A percentile compares a stretch with the other conserved stretches of the same genome.
Evolutionary conservation across 2,888 invertebrate species (phyloP).

Genomic region (Meiosimyza decipiens): DNA sequence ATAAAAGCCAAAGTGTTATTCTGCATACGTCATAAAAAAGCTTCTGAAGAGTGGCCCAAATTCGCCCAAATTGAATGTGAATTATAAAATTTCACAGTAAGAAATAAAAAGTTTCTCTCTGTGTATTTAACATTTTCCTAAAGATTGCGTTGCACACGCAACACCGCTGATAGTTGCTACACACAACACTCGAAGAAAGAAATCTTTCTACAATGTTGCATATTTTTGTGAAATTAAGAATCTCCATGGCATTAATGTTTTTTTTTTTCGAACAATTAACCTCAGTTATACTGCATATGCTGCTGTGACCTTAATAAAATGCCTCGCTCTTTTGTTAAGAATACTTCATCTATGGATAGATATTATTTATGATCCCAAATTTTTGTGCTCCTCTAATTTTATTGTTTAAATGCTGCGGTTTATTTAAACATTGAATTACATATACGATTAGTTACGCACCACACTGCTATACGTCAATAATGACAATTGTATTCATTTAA

Average conservation of each 20-base stretch:
- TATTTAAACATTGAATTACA: constrained; percentile 10
- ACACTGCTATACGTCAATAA: background rate
- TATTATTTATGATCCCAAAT: background rate
- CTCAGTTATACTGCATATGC: background rate
- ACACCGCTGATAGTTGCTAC: background rate
- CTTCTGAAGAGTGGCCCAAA: too few species aligned
- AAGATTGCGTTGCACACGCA: background rate
- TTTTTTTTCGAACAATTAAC: background rate
- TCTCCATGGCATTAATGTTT: background rate
- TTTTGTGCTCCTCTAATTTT: background rate
- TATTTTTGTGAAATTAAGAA: background rate
- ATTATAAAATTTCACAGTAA: too few species aligned
- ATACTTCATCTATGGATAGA: background rate
- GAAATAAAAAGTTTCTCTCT: too few species aligned
- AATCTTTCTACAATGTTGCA: too few species aligned
- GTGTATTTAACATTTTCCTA: too few species aligned
- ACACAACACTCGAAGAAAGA: background rate
- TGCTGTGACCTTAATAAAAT: constrained; percentile 9
- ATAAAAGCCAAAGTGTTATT: too few species aligned
- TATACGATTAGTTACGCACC: background rate
- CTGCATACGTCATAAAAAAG: too few species aligned
- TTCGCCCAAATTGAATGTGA: too few species aligned
- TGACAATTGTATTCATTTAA: background rate
- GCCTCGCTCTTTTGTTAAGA: background rate
- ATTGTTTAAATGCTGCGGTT: constrained; percentile 11